Evolutionary conservation across 2,113 vertebrate genomes (phyloP), one percentile per base, ranked within the genome.

Genomic region (Gnathochromis pfefferi): DNA sequence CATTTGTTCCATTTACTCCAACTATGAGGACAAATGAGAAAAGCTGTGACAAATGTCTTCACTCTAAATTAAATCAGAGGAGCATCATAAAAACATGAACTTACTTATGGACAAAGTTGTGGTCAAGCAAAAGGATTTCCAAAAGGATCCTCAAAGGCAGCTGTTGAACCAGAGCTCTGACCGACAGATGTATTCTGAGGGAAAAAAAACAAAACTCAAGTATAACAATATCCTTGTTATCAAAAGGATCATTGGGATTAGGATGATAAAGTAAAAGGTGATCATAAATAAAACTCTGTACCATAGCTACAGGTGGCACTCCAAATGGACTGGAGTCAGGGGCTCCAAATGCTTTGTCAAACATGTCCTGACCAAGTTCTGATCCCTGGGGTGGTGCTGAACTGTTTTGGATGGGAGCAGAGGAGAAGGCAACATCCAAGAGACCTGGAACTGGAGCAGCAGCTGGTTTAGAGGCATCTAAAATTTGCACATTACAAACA

Each of bases 61-160:
- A 2, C 33, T 3, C 7, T 17, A 7, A 73, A 73, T 73, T 2
- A 45, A 73, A 73, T 73, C 17, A 45, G 9, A 35, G 45, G 23
- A 54, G 65, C 3, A 58, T 16, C 1, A 28, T 2, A 21, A 28
- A 86, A 54, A 81, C 4, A 63, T 9, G 2, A 58, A 83, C 87
- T 87, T 88, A 94, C 92, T 85, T 73, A 26, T 49, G 5, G 17
- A 82, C 38, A 81, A 90, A 86, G 79, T 58, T 80, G 85, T 63
- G 11, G 75, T 96, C 97, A 99, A 89, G 96, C 97, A 94, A 99
- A 99, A 13, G 97, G 98, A 87, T 99, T 98, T 85, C 97, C 97
- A 91, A 98, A 98, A 55, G 96, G 85, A 89, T 97, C 97, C 35
- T 88, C 97, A 92, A 97, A 97, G 45, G 87, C 90, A 93, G 88